phyloP scores from a whole-genome alignment of 2,797 vertebrate genomes.

The Octomys mimax region DNA sequence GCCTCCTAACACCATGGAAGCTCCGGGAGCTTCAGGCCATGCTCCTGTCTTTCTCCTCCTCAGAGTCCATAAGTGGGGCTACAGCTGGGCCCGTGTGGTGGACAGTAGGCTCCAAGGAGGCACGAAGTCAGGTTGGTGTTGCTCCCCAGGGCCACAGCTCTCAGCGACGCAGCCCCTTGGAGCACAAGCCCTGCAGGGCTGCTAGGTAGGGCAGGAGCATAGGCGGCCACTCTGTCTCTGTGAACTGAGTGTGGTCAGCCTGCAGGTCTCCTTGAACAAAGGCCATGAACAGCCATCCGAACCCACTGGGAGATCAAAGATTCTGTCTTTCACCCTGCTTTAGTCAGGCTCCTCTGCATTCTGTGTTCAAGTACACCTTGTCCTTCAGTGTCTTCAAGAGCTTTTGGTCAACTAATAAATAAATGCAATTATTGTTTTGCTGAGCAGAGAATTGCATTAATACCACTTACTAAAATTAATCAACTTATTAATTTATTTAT shows the following conservation, averaged over 20 bases:
- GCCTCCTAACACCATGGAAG: not conserved
- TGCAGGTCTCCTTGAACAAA: not conserved
- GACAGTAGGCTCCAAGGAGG: not conserved
- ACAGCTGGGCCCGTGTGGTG: not conserved
- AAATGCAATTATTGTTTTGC: not conserved
- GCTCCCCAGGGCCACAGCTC: not conserved
- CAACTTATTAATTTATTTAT: too few species aligned
- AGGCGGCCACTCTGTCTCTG: not conserved
- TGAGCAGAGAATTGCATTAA: slow-evolving; percentile 5
- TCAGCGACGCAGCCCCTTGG: not conserved
- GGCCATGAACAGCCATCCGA: not conserved
- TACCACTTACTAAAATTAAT: not conserved
- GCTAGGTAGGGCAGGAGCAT: not conserved
- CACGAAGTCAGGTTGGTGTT: not conserved
- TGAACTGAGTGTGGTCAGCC: not conserved
- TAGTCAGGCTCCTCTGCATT: not conserved
- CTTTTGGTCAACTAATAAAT: not conserved
- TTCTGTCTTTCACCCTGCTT: not conserved
- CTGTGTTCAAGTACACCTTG: not conserved
- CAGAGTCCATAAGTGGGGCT: not conserved
- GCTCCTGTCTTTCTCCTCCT: not conserved
- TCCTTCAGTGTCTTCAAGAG: not conserved
- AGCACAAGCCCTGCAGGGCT: not conserved
- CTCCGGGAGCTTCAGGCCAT: not conserved
- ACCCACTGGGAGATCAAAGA: not conserved